Conservation (phyloP, 1,140 invertebrate genomes). For the Alviniconcha marisindica region DNA sequence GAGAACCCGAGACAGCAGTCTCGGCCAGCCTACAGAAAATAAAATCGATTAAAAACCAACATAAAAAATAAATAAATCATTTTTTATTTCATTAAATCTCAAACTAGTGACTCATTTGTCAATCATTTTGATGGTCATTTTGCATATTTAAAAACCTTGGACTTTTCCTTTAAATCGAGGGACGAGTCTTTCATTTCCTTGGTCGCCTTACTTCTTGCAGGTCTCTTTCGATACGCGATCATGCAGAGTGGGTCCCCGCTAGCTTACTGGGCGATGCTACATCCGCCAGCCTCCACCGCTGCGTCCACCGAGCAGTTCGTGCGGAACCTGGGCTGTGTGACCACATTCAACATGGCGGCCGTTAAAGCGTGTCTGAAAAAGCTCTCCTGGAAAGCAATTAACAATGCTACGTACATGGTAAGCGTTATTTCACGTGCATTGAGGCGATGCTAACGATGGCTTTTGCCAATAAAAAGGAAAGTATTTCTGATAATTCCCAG, state of each 20-base stretch:
- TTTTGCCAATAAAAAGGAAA: not conserved
- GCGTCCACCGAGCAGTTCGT: not conserved
- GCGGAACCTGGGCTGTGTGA: constrained; percentile 29
- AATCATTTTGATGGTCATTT: too few species aligned
- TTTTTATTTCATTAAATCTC: too few species aligned
- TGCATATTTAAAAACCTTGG: too few species aligned
- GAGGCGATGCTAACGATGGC: not conserved
- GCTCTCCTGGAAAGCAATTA: constrained; percentile 36
- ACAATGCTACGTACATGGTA: constrained; percentile 44
- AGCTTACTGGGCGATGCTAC: constrained; percentile 61
- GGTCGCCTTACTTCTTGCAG: too few species aligned
- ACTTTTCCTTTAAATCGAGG: too few species aligned
- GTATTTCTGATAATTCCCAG: not conserved
- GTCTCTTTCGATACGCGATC: constrained; percentile 61
- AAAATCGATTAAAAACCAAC: too few species aligned
- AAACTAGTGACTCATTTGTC: too few species aligned
- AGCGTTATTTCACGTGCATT: not conserved
- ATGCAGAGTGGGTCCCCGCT: constrained; percentile 64
- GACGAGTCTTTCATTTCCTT: too few species aligned
- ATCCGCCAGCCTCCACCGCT: not conserved
- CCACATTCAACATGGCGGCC: constrained; percentile 15
- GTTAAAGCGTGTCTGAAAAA: constrained; percentile 50
- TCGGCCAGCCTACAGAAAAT: too few species aligned
- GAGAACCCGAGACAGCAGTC: too few species aligned
- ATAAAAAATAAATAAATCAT: too few species aligned